Percentiles rank a stretch among this genome's conserved stretches.
These are phyloP conservation scores for Lepetodrilus schrolli DNA, from an alignment of 2,888 invertebrate species.

Conservation along the genomic window DNA sequence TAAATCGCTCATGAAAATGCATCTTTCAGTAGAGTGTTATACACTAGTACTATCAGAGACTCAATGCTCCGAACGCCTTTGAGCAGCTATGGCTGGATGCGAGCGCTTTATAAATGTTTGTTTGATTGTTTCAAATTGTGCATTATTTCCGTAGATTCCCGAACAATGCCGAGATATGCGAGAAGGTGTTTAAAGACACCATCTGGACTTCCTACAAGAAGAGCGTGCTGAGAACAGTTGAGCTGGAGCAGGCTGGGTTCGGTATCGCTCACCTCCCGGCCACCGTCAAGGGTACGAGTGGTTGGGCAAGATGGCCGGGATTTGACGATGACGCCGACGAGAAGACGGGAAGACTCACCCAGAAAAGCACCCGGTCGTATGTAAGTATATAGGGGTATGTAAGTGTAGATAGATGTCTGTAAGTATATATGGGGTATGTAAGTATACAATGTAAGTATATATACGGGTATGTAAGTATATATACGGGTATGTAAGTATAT, in stretches of 20 bases:
- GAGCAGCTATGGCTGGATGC: too few species aligned
- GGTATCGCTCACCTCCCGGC: constrained; percentile 41
- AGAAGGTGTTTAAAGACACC: constrained; percentile 37
- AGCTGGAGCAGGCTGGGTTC: constrained; percentile 33
- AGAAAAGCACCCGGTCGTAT: neutral
- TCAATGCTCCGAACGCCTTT: too few species aligned
- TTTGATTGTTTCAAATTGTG: too few species aligned
- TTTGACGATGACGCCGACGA: constrained; percentile 33
- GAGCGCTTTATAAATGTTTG: too few species aligned
- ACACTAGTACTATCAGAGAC: too few species aligned
- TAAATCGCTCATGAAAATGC: too few species aligned
- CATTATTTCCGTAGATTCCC: constrained; percentile 44
- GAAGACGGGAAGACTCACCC: constrained; percentile 24
- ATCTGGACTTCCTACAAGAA: constrained; percentile 45
- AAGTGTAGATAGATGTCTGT: too few species aligned
- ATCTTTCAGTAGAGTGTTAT: too few species aligned
- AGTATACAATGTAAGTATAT: too few species aligned
- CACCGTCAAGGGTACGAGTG: constrained; percentile 47
- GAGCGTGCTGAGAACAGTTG: constrained; percentile 34
- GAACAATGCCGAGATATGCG: constrained; percentile 35
- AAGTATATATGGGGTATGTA: too few species aligned
- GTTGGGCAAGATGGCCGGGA: constrained; percentile 52
- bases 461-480: too few species aligned
- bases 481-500: too few species aligned
- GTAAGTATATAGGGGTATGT: neutral